Evolutionary conservation across 1,140 invertebrate genomes (phyloP), one percentile per base, ranked within the genome.

Genomic region (Nephila pilipes): DNA sequence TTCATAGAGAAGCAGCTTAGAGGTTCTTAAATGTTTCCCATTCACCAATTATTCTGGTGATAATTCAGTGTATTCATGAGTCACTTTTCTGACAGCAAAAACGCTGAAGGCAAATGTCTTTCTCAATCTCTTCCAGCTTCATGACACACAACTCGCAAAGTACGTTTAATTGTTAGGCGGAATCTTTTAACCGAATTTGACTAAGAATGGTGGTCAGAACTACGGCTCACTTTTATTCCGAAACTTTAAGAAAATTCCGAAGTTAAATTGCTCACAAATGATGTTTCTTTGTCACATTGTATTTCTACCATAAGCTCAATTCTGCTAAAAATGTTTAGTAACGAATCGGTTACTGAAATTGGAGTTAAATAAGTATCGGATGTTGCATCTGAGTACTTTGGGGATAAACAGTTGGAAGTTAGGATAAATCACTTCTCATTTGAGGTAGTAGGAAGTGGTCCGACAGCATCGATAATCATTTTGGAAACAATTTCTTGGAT

Each of bases 21-120:
- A 58, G 1, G 90, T 85, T 85, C 89, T 10, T 20, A 90, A 75
- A n/a, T 92, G 81, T 57, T 92, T 85, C 29, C 80, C 81, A 32
- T 65, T 25, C 1, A 92, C 58, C 20, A 85, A 29, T 85, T 92
- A 57, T 29, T 36, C 18, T 16, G 46, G 38, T 12, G 36, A 58
- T 32, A 57, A 85, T 20, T 36, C 29, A 4, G 65, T 32, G 29
- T 25, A 32, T 69, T 69, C 25, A 18, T 69, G 65, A 2, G 14
- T 69, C 2, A 32, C 29, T 5, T 6, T 85, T 69, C 79, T 91
- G 36, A 85, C 0, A 25, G 65, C 65, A 89, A 79, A 75, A 89
- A 22, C 20, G n/a, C 38, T 8, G 55, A 22, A 32, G 75, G 58
- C 46, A 85, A 38, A 69, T 69, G 3, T 18, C 12, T 81, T 25